Evolutionary conservation across 64 coral and sea anemone genomes (phyloP).

Genomic region (Hydrozoanthus tunicans): DNA sequence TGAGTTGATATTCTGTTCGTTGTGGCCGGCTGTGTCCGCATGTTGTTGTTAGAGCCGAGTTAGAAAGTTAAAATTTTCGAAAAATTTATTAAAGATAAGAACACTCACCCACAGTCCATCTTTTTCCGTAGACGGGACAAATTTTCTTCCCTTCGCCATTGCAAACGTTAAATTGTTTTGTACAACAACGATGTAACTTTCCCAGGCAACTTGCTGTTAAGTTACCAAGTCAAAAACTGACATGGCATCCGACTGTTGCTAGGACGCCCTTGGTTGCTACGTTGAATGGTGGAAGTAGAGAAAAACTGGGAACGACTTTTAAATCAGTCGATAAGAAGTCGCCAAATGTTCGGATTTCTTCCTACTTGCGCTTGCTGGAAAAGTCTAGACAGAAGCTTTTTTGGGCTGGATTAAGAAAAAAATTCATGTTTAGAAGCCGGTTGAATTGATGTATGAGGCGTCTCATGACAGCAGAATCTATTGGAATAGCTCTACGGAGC

Average conservation of each 20-base stretch:
- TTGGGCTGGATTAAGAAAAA: neutral
- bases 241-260: slow-evolving; percentile 24
- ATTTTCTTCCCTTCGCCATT: slow-evolving; percentile 90
- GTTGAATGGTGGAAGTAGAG: too few relatives aligned
- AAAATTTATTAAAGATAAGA: neutral
- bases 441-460: slow-evolving; percentile 67
- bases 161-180: neutral
- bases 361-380: neutral
- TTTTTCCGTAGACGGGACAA: slow-evolving; percentile 82
- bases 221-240: neutral
- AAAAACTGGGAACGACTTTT: slow-evolving; percentile 21
- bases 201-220: neutral
- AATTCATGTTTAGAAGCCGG: neutral
- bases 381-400: neutral
- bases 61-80: neutral
- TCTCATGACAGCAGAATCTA: slow-evolving; percentile 65
- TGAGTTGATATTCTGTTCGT: neutral
- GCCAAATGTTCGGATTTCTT: neutral
- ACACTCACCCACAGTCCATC: slow-evolving; percentile 86
- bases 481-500: slow-evolving; percentile 74
- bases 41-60: too few relatives aligned
- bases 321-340: slow-evolving; percentile 21
- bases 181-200: neutral
- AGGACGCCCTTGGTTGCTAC: slow-evolving; percentile 56
- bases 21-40: neutral